Percentiles rank a stretch among this genome's conserved stretches.
Conservation (phyloP, 2,888 invertebrate species). For the Julus scandinavius region DNA sequence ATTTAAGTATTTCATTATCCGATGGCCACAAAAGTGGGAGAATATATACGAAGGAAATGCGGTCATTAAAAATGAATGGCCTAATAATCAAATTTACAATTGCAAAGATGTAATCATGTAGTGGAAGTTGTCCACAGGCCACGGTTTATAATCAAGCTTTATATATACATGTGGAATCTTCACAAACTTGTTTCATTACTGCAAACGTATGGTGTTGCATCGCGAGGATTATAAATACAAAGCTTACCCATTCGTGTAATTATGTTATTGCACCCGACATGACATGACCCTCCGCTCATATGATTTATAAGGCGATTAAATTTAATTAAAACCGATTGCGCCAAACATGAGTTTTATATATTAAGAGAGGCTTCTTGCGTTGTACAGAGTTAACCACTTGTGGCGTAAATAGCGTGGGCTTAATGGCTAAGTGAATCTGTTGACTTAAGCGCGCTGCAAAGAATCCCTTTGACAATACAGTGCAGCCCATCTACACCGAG, state of each 20-base stretch:
- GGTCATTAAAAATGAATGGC: neutral
- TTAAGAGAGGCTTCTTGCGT: neutral
- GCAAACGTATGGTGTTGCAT: neutral
- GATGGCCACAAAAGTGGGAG: neutral
- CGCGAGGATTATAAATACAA: neutral
- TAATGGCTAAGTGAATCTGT: slow-evolving; percentile 37
- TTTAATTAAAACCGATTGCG: slow-evolving; percentile 28
- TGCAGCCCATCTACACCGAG: neutral
- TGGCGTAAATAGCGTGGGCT: slow-evolving; percentile 12
- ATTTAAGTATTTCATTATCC: neutral
- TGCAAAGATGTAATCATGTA: neutral
- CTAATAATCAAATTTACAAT: neutral
- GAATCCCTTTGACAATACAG: slow-evolving; percentile 5
- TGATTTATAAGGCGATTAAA: slow-evolving; percentile 27
- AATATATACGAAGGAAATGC: neutral
- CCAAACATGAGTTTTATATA: neutral
- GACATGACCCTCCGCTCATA: neutral
- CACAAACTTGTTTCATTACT: neutral
- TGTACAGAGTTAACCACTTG: slow-evolving; percentile 29
- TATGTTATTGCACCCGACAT: neutral
- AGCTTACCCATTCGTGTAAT: slow-evolving; percentile 15
- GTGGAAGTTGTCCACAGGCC: neutral
- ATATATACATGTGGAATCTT: neutral
- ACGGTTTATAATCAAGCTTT: neutral
- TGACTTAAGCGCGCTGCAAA: neutral